Conservation (phyloP, 2,113 vertebrate genomes). For the Phrynocephalus versicolor region DNA sequence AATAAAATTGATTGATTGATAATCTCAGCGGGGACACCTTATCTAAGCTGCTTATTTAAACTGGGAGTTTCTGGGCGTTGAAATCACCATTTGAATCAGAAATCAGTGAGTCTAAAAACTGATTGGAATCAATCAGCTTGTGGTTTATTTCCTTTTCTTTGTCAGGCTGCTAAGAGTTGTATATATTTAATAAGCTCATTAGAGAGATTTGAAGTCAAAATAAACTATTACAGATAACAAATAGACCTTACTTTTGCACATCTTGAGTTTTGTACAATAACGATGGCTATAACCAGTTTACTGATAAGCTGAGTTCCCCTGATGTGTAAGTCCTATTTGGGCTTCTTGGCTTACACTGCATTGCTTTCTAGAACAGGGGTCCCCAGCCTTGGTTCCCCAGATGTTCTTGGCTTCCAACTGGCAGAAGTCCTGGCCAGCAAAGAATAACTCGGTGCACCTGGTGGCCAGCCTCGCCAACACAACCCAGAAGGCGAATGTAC, state of each 20-base stretch:
- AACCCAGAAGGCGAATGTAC: no score
- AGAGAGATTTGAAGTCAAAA: background rate
- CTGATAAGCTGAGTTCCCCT: background rate
- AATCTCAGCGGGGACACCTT: background rate
- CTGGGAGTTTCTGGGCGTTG: background rate
- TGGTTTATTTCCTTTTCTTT: background rate
- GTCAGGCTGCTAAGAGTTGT: background rate
- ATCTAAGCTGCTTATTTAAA: background rate
- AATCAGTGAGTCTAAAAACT: background rate
- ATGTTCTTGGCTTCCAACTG: no score
- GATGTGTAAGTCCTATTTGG: background rate
- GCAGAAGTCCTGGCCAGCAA: no score
- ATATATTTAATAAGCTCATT: background rate
- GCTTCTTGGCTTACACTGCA: no score
- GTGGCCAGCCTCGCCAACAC: no score
- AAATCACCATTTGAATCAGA: background rate
- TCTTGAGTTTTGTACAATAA: slow-evolving; percentile 33
- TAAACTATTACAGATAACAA: slow-evolving; percentile 22
- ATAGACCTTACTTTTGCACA: background rate
- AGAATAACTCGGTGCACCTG: no score
- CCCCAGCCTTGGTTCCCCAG: no score
- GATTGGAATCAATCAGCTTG: background rate
- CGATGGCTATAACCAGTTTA: background rate
- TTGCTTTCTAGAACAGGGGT: no score
- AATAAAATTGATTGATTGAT: no score